Evolutionary conservation across 2,888 invertebrate species (phyloP), one percentile per base, ranked within the genome.

Genomic region (Chalcosyrphus nemorum): DNA sequence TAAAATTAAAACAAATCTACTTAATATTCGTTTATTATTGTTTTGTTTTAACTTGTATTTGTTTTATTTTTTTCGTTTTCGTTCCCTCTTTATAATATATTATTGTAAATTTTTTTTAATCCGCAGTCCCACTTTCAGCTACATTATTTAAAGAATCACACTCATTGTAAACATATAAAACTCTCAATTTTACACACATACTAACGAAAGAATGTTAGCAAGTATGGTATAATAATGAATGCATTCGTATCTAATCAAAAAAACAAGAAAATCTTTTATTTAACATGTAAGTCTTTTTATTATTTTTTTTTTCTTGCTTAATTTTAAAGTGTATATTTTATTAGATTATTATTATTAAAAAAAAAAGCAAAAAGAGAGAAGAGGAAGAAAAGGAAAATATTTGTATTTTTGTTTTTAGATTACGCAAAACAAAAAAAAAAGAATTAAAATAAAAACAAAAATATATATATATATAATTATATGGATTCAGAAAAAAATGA

Each of bases 161-260:
- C 65, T 57, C 59, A 66, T 77, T 77, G 59, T 81, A 66, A 65
- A 59, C 75, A 59, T 71, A 57, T n/a, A n/a, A n/a, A 87, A 86
- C 86, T 88, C 87, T 89, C 88, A 89, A 89, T 89, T 87, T 89
- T 88, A 87, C 89, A 63, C 56, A 72, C 45, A 35, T 24, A 4
- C 68, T 66, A 65, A 70, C 59, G 45, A 78, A 50, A 65, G 29
- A 21, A 78, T 63, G 72, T 78, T 68, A 74, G 66, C 63, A 82
- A 77, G 43, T 57, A 77, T 59, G 72, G 70, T 71, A 75, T 56
- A 68, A 65, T 80, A 63, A 70, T 56, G 56, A 77, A 82, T 74
- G 77, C 77, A 82, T 82, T 82, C 82, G 82, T 82, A 82, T 82
- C 82, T 78, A 82, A 82, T 82, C 82, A 82, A 82, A 76, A 82